Evolutionary conservation across 1,140 invertebrate genomes (phyloP).

Genomic region (Polypedilum pembai): DNA sequence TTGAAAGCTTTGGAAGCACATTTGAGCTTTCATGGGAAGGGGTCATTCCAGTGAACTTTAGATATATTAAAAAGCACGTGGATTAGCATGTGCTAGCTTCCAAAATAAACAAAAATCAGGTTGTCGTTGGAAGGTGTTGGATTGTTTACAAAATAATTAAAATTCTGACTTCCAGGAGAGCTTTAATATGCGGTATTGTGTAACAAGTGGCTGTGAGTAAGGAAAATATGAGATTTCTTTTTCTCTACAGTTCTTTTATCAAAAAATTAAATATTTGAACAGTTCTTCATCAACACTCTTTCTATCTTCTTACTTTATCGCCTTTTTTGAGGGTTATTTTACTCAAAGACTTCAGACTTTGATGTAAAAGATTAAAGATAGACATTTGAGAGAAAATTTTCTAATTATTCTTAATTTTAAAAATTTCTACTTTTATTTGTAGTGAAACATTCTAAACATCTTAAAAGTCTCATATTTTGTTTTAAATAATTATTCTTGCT

Average conservation of each 20-base stretch:
- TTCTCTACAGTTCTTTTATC: neutral
- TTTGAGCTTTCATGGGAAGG: neutral
- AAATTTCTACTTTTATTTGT: no score
- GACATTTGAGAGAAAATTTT: neutral
- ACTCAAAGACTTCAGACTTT: neutral
- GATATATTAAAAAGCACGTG: neutral
- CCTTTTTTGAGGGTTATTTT: neutral
- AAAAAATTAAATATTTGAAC: slow-evolving; percentile 5
- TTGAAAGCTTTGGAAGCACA: neutral
- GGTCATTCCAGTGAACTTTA: neutral
- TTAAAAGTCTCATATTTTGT: no score
- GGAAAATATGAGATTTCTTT: neutral
- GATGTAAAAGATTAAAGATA: neutral
- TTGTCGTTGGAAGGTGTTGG: neutral
- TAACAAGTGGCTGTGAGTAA: neutral
- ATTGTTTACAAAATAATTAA: neutral
- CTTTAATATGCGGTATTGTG: neutral
- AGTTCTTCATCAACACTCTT: neutral
- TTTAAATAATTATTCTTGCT: no score
- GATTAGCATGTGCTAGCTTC: neutral
- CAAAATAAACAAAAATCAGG: neutral
- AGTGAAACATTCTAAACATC: no score
- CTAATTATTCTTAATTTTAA: no score
- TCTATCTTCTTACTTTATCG: neutral
- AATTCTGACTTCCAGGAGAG: neutral